Conservation (phyloP, 2,888 invertebrate genomes). For the Leptopilina syphax region DNA sequence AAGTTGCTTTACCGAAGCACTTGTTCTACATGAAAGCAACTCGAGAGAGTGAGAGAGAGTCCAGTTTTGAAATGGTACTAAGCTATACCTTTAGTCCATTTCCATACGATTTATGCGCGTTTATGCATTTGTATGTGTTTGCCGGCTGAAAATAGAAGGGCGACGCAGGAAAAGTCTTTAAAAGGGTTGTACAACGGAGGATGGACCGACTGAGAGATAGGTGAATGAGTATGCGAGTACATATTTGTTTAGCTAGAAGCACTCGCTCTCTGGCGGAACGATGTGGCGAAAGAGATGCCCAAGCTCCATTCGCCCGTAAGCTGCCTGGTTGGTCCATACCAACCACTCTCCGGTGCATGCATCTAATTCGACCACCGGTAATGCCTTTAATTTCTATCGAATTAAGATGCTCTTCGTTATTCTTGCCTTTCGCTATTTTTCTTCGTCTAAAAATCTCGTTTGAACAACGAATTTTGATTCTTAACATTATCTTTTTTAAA, state of each 20-base stretch:
- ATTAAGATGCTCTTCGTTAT: conserved; percentile 6
- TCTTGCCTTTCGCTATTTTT: neutral
- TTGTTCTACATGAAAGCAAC: conserved; percentile 38
- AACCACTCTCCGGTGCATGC: conserved; percentile 53
- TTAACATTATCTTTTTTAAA: too few relatives aligned
- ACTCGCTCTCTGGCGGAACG: conserved; percentile 64
- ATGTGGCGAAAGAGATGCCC: conserved; percentile 48
- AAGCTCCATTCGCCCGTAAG: conserved; percentile 58
- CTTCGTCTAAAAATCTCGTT: too few relatives aligned
- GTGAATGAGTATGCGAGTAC: conserved; percentile 76
- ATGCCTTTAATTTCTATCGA: conserved; percentile 8
- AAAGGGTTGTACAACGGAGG: conserved; percentile 68
- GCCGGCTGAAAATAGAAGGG: conserved; percentile 13
- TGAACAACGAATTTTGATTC: too few relatives aligned
- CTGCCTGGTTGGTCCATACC: conserved; percentile 53
- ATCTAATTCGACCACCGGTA: conserved; percentile 41
- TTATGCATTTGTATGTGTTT: conserved; percentile 37
- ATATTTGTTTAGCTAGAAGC: conserved; percentile 76
- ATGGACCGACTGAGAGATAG: conserved; percentile 71
- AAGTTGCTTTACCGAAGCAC: conserved; percentile 3
- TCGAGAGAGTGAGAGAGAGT: conserved; percentile 39
- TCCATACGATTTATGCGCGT: conserved; percentile 41
- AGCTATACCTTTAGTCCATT: conserved; percentile 44
- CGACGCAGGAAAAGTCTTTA: conserved; percentile 70
- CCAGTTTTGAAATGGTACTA: conserved; percentile 42